Percentiles rank a stretch among this genome's conserved stretches.
Conservation (phyloP, 2,888 invertebrate genomes). For the Ophion obscuratus region DNA sequence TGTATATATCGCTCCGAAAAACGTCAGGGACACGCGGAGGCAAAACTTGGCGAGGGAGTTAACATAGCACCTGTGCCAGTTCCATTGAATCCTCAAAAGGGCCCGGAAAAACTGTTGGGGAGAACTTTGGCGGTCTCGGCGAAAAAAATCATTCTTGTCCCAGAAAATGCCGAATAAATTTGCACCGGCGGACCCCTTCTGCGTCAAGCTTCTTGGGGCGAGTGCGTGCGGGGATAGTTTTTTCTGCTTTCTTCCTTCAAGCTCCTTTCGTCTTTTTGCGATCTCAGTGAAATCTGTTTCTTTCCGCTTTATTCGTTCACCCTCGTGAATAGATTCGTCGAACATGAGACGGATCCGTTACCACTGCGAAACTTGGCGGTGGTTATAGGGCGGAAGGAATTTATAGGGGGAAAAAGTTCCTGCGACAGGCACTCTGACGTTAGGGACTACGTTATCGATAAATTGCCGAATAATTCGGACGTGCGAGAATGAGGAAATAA, state of each 20-base stretch:
- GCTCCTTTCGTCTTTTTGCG: conserved; percentile 24
- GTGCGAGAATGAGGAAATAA: background rate
- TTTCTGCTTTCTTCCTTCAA: background rate
- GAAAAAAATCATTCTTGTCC: conserved; percentile 42
- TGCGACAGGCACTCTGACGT: background rate
- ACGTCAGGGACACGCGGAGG: background rate
- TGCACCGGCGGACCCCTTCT: conserved; percentile 13
- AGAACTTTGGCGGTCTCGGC: conserved; percentile 43
- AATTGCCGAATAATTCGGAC: conserved; percentile 12
- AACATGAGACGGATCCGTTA: conserved; percentile 20
- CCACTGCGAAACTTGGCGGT: background rate
- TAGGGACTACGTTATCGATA: conserved; percentile 1
- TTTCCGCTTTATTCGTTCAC: conserved; percentile 23
- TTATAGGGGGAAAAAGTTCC: conserved; percentile 16
- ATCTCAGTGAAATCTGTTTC: conserved; percentile 40
- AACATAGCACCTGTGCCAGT: conserved; percentile 3
- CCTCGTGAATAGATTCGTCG: conserved; percentile 52
- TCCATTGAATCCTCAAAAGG: background rate
- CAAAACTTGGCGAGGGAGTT: conserved; percentile 8
- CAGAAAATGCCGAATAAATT: conserved; percentile 52
- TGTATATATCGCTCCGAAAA: background rate
- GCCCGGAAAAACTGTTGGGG: conserved; percentile 13
- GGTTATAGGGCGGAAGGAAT: background rate
- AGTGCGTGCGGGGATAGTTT: conserved; percentile 2
- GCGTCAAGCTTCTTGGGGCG: background rate